Percentiles rank a stretch among this genome's conserved stretches.
Conservation (phyloP, 2,888 invertebrate genomes). For the Clostera curtula region DNA sequence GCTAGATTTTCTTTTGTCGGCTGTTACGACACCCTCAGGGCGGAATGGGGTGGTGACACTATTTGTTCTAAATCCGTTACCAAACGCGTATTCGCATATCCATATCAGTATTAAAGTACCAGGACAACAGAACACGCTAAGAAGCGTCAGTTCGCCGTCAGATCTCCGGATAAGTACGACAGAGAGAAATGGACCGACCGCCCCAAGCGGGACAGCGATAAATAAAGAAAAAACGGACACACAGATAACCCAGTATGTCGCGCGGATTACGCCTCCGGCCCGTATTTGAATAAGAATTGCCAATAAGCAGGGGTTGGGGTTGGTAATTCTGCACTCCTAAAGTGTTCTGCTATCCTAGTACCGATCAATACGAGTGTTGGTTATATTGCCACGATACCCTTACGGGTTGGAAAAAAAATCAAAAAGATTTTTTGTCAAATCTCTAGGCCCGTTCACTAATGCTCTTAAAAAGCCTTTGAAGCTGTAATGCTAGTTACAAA, state of each 20-base stretch:
- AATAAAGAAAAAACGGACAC: conserved; percentile 64
- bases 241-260: conserved; percentile 63
- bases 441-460: no score
- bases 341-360: conserved; percentile 47
- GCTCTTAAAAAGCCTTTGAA: no score
- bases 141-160: conserved; percentile 61
- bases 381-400: not conserved
- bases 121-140: conserved; percentile 44
- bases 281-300: conserved; percentile 71
- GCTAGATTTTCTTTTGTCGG: no score
- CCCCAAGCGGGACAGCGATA: conserved; percentile 47
- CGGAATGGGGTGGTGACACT: no score
- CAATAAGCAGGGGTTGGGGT: conserved; percentile 49
- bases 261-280: conserved; percentile 54
- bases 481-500: no score
- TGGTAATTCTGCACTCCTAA: conserved; percentile 44
- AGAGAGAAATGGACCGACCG: conserved; percentile 63
- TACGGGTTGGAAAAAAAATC: not conserved
- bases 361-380: conserved; percentile 41
- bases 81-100: no score
- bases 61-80: no score
- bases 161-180: conserved; percentile 66
- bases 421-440: conserved; percentile 1
- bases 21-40: no score
- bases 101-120: conserved; percentile 33